Evolutionary conservation across 2,113 vertebrate species (phyloP).

Genomic region (Proteles cristata): DNA sequence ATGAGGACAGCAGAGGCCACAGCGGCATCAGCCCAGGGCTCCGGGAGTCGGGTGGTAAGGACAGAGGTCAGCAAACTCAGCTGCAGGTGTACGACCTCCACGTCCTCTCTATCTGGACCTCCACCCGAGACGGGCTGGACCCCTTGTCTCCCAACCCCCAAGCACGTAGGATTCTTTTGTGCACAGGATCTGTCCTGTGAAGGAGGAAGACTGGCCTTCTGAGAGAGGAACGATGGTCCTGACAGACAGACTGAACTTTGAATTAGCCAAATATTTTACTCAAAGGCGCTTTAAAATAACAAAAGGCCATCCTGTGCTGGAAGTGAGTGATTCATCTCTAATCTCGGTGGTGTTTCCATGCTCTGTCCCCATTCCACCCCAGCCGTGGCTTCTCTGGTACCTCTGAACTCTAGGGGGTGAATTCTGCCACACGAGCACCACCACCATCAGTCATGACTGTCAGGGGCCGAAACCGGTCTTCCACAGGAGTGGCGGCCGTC

Average conservation of each 20-base stretch:
- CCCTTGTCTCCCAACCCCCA: not conserved
- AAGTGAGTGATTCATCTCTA: constrained; percentile 56
- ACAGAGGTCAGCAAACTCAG: not conserved
- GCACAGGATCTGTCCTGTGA: not conserved
- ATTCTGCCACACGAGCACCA: not conserved
- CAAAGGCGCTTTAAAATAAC: not conserved
- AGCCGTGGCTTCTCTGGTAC: not conserved
- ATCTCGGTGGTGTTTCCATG: constrained; percentile 44
- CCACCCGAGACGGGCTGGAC: not conserved
- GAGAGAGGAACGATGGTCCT: not conserved
- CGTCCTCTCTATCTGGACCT: not conserved
- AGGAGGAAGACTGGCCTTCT: not conserved
- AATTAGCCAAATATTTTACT: not conserved
- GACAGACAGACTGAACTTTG: not conserved
- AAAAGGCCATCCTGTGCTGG: not conserved
- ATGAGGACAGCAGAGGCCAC: not conserved
- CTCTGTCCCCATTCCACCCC: constrained; percentile 43
- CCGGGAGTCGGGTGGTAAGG: not conserved
- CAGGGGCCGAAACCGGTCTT: not conserved
- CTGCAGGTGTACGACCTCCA: not conserved
- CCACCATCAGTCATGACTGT: not conserved
- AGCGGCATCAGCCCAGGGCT: not conserved
- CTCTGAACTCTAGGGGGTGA: not conserved
- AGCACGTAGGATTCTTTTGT: not conserved
- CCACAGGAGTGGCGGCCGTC: not conserved